These are phyloP conservation scores for Nyctalus aviator DNA, from an alignment of 2,797 vertebrate genomes.

Conservation along the genomic window DNA sequence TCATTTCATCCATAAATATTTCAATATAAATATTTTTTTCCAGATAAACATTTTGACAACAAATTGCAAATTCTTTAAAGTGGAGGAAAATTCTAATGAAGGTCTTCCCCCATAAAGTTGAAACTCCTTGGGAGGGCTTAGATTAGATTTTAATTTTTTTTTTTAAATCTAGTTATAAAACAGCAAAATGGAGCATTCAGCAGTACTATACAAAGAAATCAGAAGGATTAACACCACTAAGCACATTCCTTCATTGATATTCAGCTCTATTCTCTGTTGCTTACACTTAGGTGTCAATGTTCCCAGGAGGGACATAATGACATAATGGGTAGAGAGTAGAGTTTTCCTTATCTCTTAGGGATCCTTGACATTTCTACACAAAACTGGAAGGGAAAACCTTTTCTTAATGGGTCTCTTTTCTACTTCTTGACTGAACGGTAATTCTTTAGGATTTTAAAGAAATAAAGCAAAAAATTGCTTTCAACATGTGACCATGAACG, in stretches of 20 bases:
- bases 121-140: neutral
- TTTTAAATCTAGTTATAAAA: neutral
- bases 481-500: neutral
- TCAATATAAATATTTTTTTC: conserved; percentile 71
- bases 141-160: conserved; percentile 33
- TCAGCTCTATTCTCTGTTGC: neutral
- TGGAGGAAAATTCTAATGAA: conserved; percentile 86
- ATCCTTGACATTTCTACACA: neutral
- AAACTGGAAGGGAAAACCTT: neutral
- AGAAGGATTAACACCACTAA: neutral
- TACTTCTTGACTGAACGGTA: conserved; percentile 12
- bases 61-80: conserved; percentile 87
- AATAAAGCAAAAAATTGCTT: neutral
- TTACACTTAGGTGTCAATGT: neutral
- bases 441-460: conserved; percentile 27
- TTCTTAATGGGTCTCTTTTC: conserved; percentile 17
- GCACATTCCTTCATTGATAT: neutral
- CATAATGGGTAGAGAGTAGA: neutral
- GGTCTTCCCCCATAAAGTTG: conserved; percentile 78
- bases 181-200: conserved; percentile 34
- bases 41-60: conserved; percentile 88
- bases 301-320: neutral
- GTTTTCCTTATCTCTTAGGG: neutral
- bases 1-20: conserved; percentile 73
- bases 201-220: neutral